A percentile compares a stretch with the other conserved stretches of the same genome.
Conservation (phyloP, 2,113 vertebrate species). For the Callocephalon fimbriatum region DNA sequence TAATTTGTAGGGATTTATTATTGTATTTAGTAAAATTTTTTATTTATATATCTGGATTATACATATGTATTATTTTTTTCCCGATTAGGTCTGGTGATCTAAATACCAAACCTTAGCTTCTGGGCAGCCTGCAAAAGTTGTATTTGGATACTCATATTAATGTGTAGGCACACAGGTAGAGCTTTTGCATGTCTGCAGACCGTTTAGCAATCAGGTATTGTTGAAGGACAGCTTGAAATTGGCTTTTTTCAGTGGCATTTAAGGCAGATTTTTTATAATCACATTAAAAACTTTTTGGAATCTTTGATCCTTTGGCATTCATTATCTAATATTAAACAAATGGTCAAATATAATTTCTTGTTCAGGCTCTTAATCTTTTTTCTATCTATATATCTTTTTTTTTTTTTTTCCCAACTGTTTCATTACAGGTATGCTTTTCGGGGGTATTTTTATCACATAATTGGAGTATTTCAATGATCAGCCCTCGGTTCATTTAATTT, state of each 20-base stretch:
- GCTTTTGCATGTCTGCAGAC: not conserved
- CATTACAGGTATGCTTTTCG: not conserved
- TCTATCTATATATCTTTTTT: not conserved
- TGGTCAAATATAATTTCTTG: not conserved
- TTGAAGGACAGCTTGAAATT: not conserved
- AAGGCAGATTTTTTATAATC: not conserved
- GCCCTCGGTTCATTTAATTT: not conserved
- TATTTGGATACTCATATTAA: not conserved
- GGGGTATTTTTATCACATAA: not conserved
- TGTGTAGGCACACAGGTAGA: not conserved
- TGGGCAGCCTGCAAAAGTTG: not conserved
- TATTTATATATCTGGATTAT: not conserved
- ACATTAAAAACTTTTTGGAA: not conserved
- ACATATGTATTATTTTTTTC: not conserved
- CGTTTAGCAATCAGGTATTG: not conserved
- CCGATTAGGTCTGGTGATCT: not conserved
- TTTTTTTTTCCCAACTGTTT: not conserved
- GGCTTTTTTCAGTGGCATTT: not conserved
- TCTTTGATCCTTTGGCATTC: not conserved
- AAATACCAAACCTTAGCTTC: not conserved
- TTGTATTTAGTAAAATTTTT: not conserved
- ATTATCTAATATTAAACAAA: not conserved
- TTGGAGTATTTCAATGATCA: not conserved
- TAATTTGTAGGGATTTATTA: too few species aligned
- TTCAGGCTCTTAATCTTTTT: not conserved